A percentile compares a stretch with the other conserved stretches of the same genome.
These are phyloP conservation scores for Eonycteris spelaea DNA, from an alignment of 2,113 vertebrate species.

Conservation along the genomic window DNA sequence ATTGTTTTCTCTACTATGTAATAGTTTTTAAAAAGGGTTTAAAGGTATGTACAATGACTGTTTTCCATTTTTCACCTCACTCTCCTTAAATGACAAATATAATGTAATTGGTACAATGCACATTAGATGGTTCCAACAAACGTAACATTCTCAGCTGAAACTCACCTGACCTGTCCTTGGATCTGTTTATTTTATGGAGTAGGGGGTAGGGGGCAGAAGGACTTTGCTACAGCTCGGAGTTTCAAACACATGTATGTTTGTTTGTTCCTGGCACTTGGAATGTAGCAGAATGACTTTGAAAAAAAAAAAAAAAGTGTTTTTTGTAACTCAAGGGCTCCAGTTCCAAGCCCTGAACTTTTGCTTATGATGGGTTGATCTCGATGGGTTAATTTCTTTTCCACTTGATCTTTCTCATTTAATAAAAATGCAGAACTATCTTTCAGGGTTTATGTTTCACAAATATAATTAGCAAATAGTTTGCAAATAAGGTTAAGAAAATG, in stretches of 20 bases:
- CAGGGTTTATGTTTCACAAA: background rate
- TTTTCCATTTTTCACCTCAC: background rate
- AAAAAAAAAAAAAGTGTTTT: background rate
- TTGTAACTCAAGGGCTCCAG: background rate
- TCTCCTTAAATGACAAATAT: background rate
- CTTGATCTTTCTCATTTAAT: slow-evolving; percentile 22
- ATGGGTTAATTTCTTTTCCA: background rate
- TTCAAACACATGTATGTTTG: background rate
- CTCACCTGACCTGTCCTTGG: background rate
- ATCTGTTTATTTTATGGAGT: background rate
- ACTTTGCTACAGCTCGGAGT: background rate
- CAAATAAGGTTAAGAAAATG: slow-evolving; percentile 5
- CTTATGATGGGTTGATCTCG: background rate
- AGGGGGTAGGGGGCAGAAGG: background rate
- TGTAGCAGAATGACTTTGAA: background rate
- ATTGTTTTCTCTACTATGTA: background rate
- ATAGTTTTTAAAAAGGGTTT: background rate
- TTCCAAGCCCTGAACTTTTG: background rate
- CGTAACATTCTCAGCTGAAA: background rate
- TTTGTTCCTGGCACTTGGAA: background rate
- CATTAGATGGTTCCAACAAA: background rate
- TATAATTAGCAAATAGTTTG: background rate
- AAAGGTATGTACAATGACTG: background rate
- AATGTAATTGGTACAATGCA: background rate
- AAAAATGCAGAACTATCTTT: background rate